Conservation (phyloP, 2,888 invertebrate genomes). For the Drosophila tanythrix region DNA sequence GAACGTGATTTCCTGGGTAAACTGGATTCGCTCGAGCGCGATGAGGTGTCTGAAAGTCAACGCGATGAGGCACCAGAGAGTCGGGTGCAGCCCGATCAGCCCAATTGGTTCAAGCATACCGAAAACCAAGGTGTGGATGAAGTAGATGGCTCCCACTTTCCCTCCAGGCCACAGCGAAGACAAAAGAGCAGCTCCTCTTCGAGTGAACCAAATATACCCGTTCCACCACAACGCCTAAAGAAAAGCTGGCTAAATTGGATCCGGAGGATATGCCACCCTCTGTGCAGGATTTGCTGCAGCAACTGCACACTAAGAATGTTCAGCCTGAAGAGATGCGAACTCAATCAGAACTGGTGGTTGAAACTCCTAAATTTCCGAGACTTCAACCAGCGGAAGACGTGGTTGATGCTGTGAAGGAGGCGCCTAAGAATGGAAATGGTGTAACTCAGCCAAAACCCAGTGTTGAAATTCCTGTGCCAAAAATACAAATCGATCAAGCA, state of each 20-base stretch:
- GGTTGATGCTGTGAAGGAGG: slow-evolving; percentile 10
- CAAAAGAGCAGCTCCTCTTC: slow-evolving; percentile 83
- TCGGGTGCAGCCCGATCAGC: neutral
- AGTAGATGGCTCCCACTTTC: slow-evolving; percentile 69
- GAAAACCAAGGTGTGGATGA: slow-evolving; percentile 37
- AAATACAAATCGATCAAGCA: slow-evolving; percentile 8
- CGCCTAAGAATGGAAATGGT: slow-evolving; percentile 5
- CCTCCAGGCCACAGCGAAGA: slow-evolving; percentile 74
- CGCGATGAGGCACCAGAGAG: neutral
- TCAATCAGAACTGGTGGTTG: neutral
- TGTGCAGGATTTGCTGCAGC: slow-evolving; percentile 81
- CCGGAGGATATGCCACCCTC: slow-evolving; percentile 83
- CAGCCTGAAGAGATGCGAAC: neutral
- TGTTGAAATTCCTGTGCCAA: slow-evolving; percentile 9
- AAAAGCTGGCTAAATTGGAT: slow-evolving; percentile 77
- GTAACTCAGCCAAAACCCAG: neutral
- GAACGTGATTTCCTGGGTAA: slow-evolving; percentile 70
- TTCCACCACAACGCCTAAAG: slow-evolving; percentile 74
- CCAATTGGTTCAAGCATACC: slow-evolving; percentile 4
- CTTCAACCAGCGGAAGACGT: slow-evolving; percentile 58
- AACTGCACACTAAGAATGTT: slow-evolving; percentile 35
- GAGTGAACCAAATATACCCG: slow-evolving; percentile 73
- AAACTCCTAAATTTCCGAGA: slow-evolving; percentile 68
- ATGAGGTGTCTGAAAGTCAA: slow-evolving; percentile 35
- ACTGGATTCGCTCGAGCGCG: slow-evolving; percentile 73